These are phyloP conservation scores for Cyclophora albipunctata DNA, from an alignment of 2,888 invertebrate species.

Conservation along the genomic window DNA sequence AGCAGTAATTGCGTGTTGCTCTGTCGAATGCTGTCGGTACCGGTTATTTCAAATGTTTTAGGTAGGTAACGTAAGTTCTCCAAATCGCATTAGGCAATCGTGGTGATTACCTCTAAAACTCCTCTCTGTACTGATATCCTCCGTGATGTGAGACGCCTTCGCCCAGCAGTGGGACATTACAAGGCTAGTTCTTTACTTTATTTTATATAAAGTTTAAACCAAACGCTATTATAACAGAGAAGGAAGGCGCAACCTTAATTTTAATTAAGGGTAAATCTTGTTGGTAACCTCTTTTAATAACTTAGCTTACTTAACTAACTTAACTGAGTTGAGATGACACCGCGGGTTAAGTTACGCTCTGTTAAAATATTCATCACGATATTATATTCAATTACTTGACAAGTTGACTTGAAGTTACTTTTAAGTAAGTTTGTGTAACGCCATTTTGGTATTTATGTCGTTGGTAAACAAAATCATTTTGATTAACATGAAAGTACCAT, in stretches of 20 bases:
- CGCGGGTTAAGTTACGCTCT: slow-evolving; percentile 13
- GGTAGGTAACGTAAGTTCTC: too few species aligned
- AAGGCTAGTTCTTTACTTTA: neutral
- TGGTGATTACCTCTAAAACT: too few species aligned
- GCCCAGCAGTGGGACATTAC: too few species aligned
- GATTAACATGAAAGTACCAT: too few species aligned
- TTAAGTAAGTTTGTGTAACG: neutral
- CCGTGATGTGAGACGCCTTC: too few species aligned
- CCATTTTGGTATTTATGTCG: too few species aligned
- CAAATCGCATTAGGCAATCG: too few species aligned
- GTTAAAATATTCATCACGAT: slow-evolving; percentile 5
- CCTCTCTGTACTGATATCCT: too few species aligned
- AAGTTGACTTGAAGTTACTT: slow-evolving; percentile 7
- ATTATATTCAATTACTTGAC: neutral
- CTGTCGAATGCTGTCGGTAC: too few species aligned
- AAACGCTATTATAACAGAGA: slow-evolving; percentile 16
- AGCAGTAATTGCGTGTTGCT: too few species aligned
- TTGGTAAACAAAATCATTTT: too few species aligned
- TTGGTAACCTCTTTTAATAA: slow-evolving; percentile 32
- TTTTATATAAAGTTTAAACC: slow-evolving; percentile 4
- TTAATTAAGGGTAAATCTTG: slow-evolving; percentile 36
- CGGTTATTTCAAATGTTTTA: too few species aligned
- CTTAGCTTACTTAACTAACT: slow-evolving; percentile 23
- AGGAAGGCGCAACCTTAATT: slow-evolving; percentile 25
- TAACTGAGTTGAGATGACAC: slow-evolving; percentile 11